phyloP scores from a whole-genome alignment of 1,140 invertebrate genomes.

The Popillia japonica region DNA sequence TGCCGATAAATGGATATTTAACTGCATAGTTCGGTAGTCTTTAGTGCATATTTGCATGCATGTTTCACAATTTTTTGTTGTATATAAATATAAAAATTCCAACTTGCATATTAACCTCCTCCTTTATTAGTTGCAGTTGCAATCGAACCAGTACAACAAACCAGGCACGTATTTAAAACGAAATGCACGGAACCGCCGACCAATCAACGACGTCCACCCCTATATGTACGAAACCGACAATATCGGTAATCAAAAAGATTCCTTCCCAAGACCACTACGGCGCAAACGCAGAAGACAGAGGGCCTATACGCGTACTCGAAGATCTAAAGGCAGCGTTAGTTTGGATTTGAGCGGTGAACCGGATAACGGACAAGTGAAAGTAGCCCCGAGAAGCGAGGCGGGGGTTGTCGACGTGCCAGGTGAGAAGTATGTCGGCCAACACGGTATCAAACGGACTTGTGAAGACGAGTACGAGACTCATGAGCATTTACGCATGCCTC shows the following conservation, averaged over 20 bases:
- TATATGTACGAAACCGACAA: conserved; percentile 17
- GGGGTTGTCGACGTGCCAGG: conserved; percentile 21
- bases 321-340: conserved; percentile 30
- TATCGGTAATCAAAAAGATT: too few relatives aligned
- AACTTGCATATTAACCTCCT: too few relatives aligned
- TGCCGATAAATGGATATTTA: too few relatives aligned
- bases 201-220: conserved; percentile 28
- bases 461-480: conserved; percentile 7
- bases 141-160: not conserved
- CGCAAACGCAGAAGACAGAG: conserved; percentile 13
- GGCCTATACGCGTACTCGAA: not conserved
- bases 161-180: not conserved
- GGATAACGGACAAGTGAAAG: conserved; percentile 12
- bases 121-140: not conserved
- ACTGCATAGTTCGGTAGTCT: too few relatives aligned
- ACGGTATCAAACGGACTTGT: not conserved
- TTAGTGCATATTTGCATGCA: too few relatives aligned
- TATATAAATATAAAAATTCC: too few relatives aligned
- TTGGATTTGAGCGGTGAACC: conserved; percentile 16
- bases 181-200: not conserved
- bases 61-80: too few relatives aligned
- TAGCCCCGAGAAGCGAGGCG: conserved; percentile 14
- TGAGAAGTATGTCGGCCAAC: not conserved
- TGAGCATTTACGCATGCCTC: not conserved
- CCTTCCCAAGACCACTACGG: not conserved